A percentile compares a stretch with the other conserved stretches of the same genome.
phyloP scores from a whole-genome alignment of 2,113 vertebrate genomes.

The Spea bombifrons region DNA sequence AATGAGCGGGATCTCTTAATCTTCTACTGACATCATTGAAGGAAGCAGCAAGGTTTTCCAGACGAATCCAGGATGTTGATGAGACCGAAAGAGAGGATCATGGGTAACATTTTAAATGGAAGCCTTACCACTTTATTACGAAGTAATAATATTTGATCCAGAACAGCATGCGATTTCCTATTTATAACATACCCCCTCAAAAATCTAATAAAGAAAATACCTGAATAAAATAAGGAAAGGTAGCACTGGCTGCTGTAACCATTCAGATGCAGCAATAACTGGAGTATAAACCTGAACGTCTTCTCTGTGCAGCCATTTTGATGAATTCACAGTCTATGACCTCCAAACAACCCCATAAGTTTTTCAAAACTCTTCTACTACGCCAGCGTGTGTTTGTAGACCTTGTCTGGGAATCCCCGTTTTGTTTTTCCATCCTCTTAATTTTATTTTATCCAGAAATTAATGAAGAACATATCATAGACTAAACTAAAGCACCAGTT shows the following conservation, averaged over 20 bases:
- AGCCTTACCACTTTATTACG: background rate
- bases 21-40: background rate
- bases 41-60: background rate
- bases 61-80: background rate
- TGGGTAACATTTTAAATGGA: background rate
- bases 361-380: slow-evolving; percentile 30
- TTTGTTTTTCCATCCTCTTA: slow-evolving; percentile 43
- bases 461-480: slow-evolving; percentile 39
- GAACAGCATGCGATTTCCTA: background rate
- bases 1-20: background rate
- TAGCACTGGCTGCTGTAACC: too few relatives aligned
- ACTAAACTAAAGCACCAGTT: slow-evolving; percentile 46
- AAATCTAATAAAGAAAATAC: too few relatives aligned
- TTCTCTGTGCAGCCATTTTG: too few relatives aligned
- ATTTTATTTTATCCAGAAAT: slow-evolving; percentile 46
- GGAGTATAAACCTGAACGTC: too few relatives aligned
- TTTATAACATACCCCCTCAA: background rate
- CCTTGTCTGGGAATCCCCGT: slow-evolving; percentile 36
- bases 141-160: background rate
- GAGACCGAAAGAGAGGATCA: background rate
- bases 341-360: slow-evolving; percentile 16
- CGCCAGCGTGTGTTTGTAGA: slow-evolving; percentile 18
- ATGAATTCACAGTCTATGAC: background rate
- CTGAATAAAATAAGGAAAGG: background rate
- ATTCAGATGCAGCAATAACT: too few relatives aligned